These are phyloP conservation scores for Dexiosoma caninum DNA, from an alignment of 2,888 invertebrate species.

Conservation along the genomic window DNA sequence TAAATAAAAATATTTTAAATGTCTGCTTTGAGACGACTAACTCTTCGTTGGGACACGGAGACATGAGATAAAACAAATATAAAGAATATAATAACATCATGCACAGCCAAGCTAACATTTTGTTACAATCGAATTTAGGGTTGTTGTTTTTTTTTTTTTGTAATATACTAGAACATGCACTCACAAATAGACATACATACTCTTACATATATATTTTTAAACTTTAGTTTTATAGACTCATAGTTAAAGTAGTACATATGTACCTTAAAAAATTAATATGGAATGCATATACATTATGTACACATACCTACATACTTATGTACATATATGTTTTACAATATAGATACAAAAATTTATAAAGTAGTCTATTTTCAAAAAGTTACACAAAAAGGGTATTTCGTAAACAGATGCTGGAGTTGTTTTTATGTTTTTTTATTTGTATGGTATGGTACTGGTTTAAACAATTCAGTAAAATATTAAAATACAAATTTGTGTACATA, in stretches of 20 bases:
- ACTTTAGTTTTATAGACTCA: background rate
- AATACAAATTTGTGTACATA: conserved; percentile 2
- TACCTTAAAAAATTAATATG: background rate
- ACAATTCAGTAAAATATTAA: conserved; percentile 26
- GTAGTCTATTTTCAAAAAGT: background rate
- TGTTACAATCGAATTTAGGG: conserved; percentile 41
- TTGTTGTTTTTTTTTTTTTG: no score
- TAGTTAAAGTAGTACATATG: background rate
- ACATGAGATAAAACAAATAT: background rate
- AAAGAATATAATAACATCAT: conserved; percentile 9
- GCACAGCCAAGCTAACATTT: conserved; percentile 19
- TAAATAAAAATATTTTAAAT: conserved; percentile 22
- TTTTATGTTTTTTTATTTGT: no score
- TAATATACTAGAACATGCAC: conserved; percentile 38
- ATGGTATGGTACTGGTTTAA: no score
- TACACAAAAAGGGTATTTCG: background rate
- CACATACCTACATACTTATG: no score
- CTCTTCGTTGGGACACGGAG: conserved; percentile 16
- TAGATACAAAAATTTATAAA: background rate
- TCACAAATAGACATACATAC: no score
- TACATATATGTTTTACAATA: background rate
- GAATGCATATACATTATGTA: no score
- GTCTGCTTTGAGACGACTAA: conserved; percentile 34
- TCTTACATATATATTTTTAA: background rate
- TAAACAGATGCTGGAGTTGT: background rate